phyloP scores from a whole-genome alignment of 2,113 vertebrate genomes.

The Phocoena sinus region DNA sequence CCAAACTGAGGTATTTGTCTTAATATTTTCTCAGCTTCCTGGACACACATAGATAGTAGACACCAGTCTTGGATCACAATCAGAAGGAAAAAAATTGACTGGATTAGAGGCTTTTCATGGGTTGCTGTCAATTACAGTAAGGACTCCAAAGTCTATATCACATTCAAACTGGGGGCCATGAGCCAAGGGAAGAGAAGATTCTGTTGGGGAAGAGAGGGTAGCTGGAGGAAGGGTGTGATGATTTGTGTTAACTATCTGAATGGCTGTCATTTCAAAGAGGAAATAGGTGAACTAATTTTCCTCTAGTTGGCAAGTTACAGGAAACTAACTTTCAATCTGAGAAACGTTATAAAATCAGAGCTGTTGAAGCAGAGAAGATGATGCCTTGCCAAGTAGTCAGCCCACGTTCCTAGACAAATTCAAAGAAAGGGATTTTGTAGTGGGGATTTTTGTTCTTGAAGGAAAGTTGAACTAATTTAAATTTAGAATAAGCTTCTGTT shows the following conservation, averaged over 20 bases:
- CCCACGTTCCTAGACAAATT: background rate
- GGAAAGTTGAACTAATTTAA: background rate
- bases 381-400: background rate
- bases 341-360: background rate
- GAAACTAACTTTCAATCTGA: background rate
- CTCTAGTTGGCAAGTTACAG: background rate
- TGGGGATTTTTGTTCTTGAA: background rate
- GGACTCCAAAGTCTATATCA: background rate
- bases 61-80: background rate
- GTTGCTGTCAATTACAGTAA: background rate
- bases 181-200: background rate
- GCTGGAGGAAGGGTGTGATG: background rate
- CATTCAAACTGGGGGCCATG: background rate
- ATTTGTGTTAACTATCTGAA: background rate
- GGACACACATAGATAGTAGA: background rate
- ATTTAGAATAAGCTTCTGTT: background rate
- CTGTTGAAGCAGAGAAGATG: background rate
- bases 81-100: background rate
- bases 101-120: background rate
- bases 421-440: background rate
- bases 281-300: background rate
- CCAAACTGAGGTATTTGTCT: background rate
- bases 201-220: background rate
- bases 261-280: background rate
- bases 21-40: background rate